Percentiles rank a stretch among this genome's conserved stretches.
Evolutionary conservation across 2,888 invertebrate species (phyloP).

Genomic region (Eilema depressum): DNA sequence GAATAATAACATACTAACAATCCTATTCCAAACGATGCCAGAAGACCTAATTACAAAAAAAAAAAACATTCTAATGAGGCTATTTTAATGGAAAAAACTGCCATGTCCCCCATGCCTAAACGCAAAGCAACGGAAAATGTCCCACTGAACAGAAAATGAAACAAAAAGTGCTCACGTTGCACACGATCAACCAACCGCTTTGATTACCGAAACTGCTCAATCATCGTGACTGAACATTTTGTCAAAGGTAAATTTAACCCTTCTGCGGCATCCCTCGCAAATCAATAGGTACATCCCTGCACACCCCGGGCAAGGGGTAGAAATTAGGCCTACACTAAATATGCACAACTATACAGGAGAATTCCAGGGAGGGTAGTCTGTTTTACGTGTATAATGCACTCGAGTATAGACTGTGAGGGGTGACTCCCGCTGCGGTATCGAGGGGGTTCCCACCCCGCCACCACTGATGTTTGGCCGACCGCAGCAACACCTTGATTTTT

Average conservation of each 20-base stretch:
- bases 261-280: slow-evolving; percentile 64
- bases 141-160: slow-evolving; percentile 47
- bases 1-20: neutral
- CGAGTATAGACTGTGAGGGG: slow-evolving; percentile 70
- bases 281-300: slow-evolving; percentile 70
- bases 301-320: slow-evolving; percentile 62
- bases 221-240: slow-evolving; percentile 67
- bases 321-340: slow-evolving; percentile 71
- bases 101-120: slow-evolving; percentile 18
- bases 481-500: slow-evolving; percentile 78
- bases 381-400: slow-evolving; percentile 82
- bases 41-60: neutral
- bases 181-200: slow-evolving; percentile 62
- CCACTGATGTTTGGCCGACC: slow-evolving; percentile 54
- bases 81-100: slow-evolving; percentile 16
- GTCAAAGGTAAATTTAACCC: slow-evolving; percentile 74
- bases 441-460: slow-evolving; percentile 49
- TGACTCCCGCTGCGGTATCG: slow-evolving; percentile 52
- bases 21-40: neutral
- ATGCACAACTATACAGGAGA: slow-evolving; percentile 79
- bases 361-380: slow-evolving; percentile 70
- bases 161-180: slow-evolving; percentile 49
- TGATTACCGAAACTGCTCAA: slow-evolving; percentile 64
- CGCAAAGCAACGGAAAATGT: slow-evolving; percentile 43
- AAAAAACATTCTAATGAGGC: neutral